Evolutionary conservation across 2,888 invertebrate species (phyloP), one percentile per base, ranked within the genome.

Genomic region (Meteorus cinctellus): DNA sequence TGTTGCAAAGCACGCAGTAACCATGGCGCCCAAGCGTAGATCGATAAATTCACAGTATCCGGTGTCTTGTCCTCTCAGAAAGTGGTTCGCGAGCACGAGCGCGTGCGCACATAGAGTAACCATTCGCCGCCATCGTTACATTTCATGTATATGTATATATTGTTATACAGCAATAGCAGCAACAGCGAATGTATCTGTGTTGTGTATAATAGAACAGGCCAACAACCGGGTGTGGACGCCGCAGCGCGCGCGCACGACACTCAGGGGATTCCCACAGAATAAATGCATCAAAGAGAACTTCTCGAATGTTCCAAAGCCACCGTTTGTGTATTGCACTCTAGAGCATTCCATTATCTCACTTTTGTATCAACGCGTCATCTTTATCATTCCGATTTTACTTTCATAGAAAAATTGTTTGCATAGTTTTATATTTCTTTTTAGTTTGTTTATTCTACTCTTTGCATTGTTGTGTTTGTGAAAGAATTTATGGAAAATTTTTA

Each of bases 11-110:
- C 48, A 29, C 68, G 51, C 31, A 68, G 27, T n/a, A 51, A 41
- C 31, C 31, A n/a, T 31, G 12, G 59, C 8, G 74, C 74, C 59
- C 75, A 75, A 41, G 70, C 75, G 55, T 65, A 62, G 59, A 75
- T 75, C 75, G 62, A 75, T 75, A 71, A 71, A 65, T 70, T 66
- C 65, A 24, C 72, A 62, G 51, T 62, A 65, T 72, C 24, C 41
- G 51, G 55, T 51, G 51, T 68, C 68, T 68, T 68, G 29, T 68
- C 31, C 34, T 55, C 31, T 55, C 29, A 68, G 63, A 68, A 51
- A 68, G 41, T 41, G 66, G 66, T 51, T 31, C 29, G 48, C n/a
- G 31, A 29, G 31, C 12, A 31, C 48, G 14, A 34, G 31, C 34
- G 63, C 41, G 34, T 41, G 45, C 67, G 19, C 19, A 36, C n/a